Percentiles rank a stretch among this genome's conserved stretches.
These are phyloP conservation scores for Volucella inflata DNA, from an alignment of 2,888 invertebrate species.

Conservation along the genomic window DNA sequence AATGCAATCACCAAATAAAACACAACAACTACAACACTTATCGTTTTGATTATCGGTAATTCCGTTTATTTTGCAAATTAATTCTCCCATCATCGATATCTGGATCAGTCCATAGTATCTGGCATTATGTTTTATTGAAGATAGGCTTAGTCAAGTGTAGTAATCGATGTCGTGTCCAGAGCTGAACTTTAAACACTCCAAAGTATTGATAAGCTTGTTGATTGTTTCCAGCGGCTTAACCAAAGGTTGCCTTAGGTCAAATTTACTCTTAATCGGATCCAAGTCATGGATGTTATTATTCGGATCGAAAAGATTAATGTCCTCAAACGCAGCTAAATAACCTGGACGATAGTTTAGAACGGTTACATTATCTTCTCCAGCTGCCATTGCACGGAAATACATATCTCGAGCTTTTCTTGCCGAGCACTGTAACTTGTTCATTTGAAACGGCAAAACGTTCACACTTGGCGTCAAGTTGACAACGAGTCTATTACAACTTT, in stretches of 20 bases:
- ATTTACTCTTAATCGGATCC: slow-evolving; percentile 66
- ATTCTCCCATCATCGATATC: slow-evolving; percentile 14
- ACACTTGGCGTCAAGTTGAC: slow-evolving; percentile 81
- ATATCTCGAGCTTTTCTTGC: slow-evolving; percentile 81
- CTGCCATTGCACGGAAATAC: slow-evolving; percentile 82
- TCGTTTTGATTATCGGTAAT: slow-evolving; percentile 16
- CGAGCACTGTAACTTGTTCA: slow-evolving; percentile 79
- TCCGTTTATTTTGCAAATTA: slow-evolving; percentile 31
- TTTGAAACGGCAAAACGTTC: slow-evolving; percentile 79
- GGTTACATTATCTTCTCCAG: slow-evolving; percentile 78
- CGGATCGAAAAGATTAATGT: slow-evolving; percentile 76
- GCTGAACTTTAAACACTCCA: slow-evolving; percentile 80
- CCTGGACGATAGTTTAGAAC: slow-evolving; percentile 81
- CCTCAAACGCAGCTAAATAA: slow-evolving; percentile 77
- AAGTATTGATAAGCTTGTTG: slow-evolving; percentile 80
- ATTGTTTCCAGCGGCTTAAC: slow-evolving; percentile 79
- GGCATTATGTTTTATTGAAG: not conserved
- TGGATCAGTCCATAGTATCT: slow-evolving; percentile 7
- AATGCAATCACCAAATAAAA: not conserved
- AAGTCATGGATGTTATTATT: slow-evolving; percentile 79
- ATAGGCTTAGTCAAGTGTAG: slow-evolving; percentile 77
- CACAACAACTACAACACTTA: not conserved
- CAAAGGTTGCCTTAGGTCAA: slow-evolving; percentile 73
- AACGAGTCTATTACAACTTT: slow-evolving; percentile 77
- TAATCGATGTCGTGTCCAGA: slow-evolving; percentile 82